Evolutionary conservation across 2,113 vertebrate species (phyloP).

Genomic region (Galeopterus variegatus): DNA sequence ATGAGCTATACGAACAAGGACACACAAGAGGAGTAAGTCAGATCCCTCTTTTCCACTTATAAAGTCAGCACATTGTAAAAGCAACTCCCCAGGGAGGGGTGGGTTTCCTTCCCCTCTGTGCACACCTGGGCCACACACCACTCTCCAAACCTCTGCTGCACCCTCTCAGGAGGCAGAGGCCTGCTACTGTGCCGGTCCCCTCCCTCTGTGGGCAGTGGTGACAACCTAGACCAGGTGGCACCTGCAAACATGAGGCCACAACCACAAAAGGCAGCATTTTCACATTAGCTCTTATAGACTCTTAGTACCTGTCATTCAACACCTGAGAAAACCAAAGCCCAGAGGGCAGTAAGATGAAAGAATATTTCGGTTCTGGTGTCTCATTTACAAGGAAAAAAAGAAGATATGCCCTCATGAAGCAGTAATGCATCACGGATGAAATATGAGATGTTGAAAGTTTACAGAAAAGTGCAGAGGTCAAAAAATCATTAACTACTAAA

Average conservation of each 20-base stretch:
- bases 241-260: not conserved
- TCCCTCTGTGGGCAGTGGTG: not conserved
- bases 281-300: not conserved
- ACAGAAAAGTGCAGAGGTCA: slow-evolving; percentile 1
- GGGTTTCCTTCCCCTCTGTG: not conserved
- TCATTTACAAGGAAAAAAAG: slow-evolving; percentile 43
- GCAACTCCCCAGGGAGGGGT: not conserved
- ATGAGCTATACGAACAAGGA: not conserved
- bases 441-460: slow-evolving; percentile 50
- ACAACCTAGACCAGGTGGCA: not conserved
- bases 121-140: not conserved
- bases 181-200: not conserved
- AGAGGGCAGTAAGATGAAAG: not conserved
- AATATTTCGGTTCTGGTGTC: slow-evolving; percentile 31
- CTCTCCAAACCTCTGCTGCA: not conserved
- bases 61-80: not conserved
- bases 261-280: not conserved
- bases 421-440: slow-evolving; percentile 20
- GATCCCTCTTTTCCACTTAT: not conserved
- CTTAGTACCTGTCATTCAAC: slow-evolving; percentile 33
- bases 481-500: slow-evolving; percentile 56
- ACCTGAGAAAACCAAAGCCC: not conserved
- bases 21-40: not conserved
- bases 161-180: not conserved
- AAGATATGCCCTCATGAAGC: slow-evolving; percentile 43